Conservation (phyloP, 2,888 invertebrate genomes). For the Cabera pusaria region DNA sequence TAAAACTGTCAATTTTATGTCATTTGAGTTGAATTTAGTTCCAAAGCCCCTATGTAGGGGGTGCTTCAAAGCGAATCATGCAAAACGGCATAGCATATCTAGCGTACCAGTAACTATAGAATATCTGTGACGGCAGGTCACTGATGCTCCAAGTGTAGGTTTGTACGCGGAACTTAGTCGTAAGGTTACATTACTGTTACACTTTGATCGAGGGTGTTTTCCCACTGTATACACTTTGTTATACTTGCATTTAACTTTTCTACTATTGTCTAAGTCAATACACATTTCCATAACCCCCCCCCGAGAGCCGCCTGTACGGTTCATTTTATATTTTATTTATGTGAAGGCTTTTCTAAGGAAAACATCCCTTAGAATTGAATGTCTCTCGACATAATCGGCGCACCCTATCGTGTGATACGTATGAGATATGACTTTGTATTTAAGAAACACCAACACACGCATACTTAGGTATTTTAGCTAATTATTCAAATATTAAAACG, state of each 20-base stretch:
- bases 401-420: constrained; percentile 56
- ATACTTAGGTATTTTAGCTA: constrained; percentile 1
- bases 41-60: too few species aligned
- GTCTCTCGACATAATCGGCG: constrained; percentile 31
- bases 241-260: constrained; percentile 28
- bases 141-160: constrained; percentile 62
- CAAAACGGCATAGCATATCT: too few species aligned
- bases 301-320: too few species aligned
- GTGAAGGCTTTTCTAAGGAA: constrained; percentile 36
- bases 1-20: too few species aligned
- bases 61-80: too few species aligned
- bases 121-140: constrained; percentile 42
- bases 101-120: too few species aligned
- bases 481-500: constrained; percentile 21
- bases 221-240: constrained; percentile 23
- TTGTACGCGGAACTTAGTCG: constrained; percentile 52
- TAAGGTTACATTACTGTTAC: constrained; percentile 47
- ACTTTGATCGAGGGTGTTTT: constrained; percentile 48
- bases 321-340: constrained; percentile 2
- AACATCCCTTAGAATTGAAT: constrained; percentile 43
- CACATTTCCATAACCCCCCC: constrained; percentile 11
- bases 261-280: too few species aligned
- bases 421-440: constrained; percentile 55
- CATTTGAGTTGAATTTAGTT: too few species aligned
- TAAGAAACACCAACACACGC: constrained; percentile 13